phyloP scores from a whole-genome alignment of 2,797 vertebrate species.

The Dryobates pubescens region DNA sequence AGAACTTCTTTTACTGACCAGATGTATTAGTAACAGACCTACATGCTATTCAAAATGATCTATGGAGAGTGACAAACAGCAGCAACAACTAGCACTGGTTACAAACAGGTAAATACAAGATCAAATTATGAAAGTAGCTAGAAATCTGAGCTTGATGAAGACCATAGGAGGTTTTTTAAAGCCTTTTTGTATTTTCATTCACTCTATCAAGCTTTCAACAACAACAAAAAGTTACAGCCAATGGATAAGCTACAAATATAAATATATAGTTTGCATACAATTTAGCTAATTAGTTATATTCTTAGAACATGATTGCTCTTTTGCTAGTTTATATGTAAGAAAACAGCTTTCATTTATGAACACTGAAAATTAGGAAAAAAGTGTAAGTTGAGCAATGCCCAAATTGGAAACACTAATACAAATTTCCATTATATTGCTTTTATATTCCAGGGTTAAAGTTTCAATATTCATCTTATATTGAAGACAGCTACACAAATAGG shows the following conservation, averaged over 20 bases:
- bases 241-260: background rate
- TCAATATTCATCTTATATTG: constrained; percentile 39
- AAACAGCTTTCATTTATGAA: background rate
- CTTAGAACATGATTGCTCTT: background rate
- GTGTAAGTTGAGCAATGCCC: background rate
- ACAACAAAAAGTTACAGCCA: background rate
- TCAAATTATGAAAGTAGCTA: background rate
- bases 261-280: background rate
- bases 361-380: background rate
- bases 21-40: background rate
- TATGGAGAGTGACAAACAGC: background rate
- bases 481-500: constrained; percentile 64
- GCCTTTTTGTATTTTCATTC: background rate
- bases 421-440: background rate
- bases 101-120: background rate
- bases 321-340: background rate
- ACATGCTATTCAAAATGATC: background rate
- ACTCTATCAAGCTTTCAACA: background rate
- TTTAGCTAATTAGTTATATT: background rate
- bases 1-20: background rate
- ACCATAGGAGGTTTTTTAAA: background rate
- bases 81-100: background rate
- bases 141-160: background rate
- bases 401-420: background rate
- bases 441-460: constrained; percentile 47